Evolutionary conservation across 2,797 vertebrate species (phyloP), one percentile per base, ranked within the genome.

Genomic region (Dallia pectoralis): DNA sequence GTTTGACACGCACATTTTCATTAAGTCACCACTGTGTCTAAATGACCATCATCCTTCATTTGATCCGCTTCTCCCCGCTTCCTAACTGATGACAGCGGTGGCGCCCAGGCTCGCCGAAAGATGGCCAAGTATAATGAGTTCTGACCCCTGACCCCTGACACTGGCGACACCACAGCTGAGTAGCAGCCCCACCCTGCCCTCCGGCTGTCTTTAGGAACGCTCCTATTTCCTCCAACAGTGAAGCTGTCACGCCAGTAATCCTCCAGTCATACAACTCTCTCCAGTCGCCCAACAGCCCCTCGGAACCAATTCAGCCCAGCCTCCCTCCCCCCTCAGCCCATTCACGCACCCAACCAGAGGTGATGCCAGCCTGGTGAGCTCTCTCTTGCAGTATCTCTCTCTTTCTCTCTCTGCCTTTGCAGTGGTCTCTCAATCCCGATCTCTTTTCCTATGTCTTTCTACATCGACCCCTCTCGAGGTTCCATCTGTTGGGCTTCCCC

Each of bases 61-160:
- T 77, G 66, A 78, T 84, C 70, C 72, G 51, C 74, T n/a, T 69
- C 72, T 78, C 76, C 18, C 61, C 33, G 22, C 33, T 27, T 18
- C 27, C n/a, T 36, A 14, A 81, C 74, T 64, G 48, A 73, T 74
- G 78, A 83, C 77, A 77, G 82, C 49, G 68, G 0, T 44, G 40
- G 40, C 66, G 74, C 85, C 82, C 86, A 78, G 71, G 33, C 75
- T 77, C 67, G 36, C 75, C 86, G 77, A 82, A 77, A 72, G 71
- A 89, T 87, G 77, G 79, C 74, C 76, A 77, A 74, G 70, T 73
- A 30, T 84, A 85, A 87, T 88, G 83, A 91, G 82, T 81, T 78
- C 68, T 72, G 2, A 64, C 82, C 74, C 66, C 49, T 47, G 49
- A 72, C 73, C 78, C 74, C 77, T 40, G 49, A 74, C 77, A 74